phyloP scores from a whole-genome alignment of 2,888 invertebrate genomes.

The Pseudeuparius sepicola region DNA sequence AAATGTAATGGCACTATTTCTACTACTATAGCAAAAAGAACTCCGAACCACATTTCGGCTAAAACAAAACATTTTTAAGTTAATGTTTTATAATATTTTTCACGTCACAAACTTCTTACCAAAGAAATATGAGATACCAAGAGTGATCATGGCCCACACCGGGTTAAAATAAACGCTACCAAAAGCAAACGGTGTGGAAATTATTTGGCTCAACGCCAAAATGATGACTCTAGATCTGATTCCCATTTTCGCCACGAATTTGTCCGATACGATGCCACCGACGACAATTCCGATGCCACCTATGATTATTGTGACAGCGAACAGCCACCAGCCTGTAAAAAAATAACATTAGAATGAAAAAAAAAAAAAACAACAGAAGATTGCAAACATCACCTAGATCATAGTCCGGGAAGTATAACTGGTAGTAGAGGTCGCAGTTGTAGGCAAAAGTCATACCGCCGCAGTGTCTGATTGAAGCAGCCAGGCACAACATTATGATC shows the following conservation, averaged over 20 bases:
- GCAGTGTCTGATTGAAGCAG: slow-evolving; percentile 82
- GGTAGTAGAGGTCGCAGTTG: slow-evolving; percentile 82
- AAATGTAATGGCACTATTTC: slow-evolving; percentile 77
- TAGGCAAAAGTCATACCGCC: slow-evolving; percentile 88
- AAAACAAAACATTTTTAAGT: slow-evolving; percentile 28
- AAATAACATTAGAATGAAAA: not conserved
- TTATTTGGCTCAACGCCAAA: slow-evolving; percentile 70
- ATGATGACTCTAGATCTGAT: slow-evolving; percentile 70
- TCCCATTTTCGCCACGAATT: slow-evolving; percentile 80
- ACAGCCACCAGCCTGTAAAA: slow-evolving; percentile 61
- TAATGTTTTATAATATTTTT: not conserved
- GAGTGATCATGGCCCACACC: slow-evolving; percentile 75
- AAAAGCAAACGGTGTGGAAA: slow-evolving; percentile 76
- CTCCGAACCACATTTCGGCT: slow-evolving; percentile 95
- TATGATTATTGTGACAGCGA: slow-evolving; percentile 78
- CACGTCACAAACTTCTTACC: no score
- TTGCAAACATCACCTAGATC: slow-evolving; percentile 67
- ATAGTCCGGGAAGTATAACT: slow-evolving; percentile 79
- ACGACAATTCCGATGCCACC: slow-evolving; percentile 59
- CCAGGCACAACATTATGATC: slow-evolving; percentile 67
- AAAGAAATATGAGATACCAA: slow-evolving; percentile 82
- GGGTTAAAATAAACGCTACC: slow-evolving; percentile 77
- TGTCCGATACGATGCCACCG: slow-evolving; percentile 72
- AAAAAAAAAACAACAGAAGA: no score
- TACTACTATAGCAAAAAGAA: slow-evolving; percentile 80